phyloP scores from a whole-genome alignment of 2,888 invertebrate genomes.

The Tupiocoris notatus region DNA sequence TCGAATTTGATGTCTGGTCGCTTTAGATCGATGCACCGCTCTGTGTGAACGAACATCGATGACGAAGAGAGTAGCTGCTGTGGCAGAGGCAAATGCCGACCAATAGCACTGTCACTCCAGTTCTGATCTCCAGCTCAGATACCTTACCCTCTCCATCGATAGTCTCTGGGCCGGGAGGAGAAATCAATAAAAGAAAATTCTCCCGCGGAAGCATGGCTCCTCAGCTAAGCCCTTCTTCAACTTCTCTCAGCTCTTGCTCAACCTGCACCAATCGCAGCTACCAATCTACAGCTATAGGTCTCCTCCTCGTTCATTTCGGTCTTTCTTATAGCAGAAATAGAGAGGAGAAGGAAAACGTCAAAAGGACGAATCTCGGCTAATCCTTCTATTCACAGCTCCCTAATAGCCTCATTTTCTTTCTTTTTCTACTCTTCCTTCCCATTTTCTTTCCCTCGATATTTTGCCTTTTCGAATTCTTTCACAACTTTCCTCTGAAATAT shows the following conservation, averaged over 20 bases:
- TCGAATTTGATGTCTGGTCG: no score
- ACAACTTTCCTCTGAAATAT: background rate
- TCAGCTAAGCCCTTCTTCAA: background rate
- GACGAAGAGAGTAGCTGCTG: background rate
- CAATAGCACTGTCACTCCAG: slow-evolving; percentile 46
- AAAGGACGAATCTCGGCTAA: slow-evolving; percentile 41
- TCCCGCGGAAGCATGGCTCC: background rate
- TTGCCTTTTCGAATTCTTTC: background rate
- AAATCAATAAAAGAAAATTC: slow-evolving; percentile 48
- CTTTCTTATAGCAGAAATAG: background rate
- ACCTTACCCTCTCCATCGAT: slow-evolving; percentile 33
- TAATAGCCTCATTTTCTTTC: slow-evolving; percentile 33
- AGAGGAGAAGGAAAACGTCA: background rate
- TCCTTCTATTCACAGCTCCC: slow-evolving; percentile 43
- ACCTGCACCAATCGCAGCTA: slow-evolving; percentile 21
- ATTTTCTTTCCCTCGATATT: slow-evolving; percentile 16
- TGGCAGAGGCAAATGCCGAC: slow-evolving; percentile 44
- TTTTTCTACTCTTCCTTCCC: slow-evolving; percentile 14
- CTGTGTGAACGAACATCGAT: background rate
- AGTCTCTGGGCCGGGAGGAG: slow-evolving; percentile 30
- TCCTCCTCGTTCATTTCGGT: background rate
- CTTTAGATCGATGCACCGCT: no score
- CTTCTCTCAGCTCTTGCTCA: background rate
- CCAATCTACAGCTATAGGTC: slow-evolving; percentile 46
- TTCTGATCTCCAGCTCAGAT: slow-evolving; percentile 44